Percentiles rank a stretch among this genome's conserved stretches.
Conservation (phyloP, 2,888 invertebrate genomes). For the Athripsodes cinereus region DNA sequence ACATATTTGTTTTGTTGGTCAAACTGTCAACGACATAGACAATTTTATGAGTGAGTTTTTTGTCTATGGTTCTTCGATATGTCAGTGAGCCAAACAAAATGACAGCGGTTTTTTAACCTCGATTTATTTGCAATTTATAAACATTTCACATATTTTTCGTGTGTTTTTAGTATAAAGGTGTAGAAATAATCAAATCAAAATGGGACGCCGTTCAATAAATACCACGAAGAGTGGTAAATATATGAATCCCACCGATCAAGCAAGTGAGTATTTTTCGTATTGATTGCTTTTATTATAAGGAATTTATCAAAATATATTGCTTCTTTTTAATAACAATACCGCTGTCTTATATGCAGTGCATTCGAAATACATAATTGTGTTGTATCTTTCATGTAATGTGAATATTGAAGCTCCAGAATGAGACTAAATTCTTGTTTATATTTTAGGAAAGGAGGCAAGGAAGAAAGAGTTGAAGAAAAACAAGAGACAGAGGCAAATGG, state of each 20-base stretch:
- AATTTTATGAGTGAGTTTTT: too few species aligned
- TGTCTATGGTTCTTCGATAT: too few species aligned
- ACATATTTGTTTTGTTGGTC: too few species aligned
- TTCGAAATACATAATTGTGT: not conserved
- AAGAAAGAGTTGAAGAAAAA: constrained; percentile 98
- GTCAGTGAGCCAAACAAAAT: too few species aligned
- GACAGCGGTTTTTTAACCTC: too few species aligned
- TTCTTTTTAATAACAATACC: too few species aligned
- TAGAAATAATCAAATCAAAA: constrained; percentile 40
- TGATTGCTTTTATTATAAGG: too few species aligned
- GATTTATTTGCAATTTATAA: too few species aligned
- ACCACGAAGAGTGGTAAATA: constrained; percentile 99
- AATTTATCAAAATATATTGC: too few species aligned
- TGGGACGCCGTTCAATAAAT: constrained; percentile 95
- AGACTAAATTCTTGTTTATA: not conserved
- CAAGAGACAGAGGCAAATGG: constrained; percentile 93
- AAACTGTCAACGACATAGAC: too few species aligned
- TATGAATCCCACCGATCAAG: constrained; percentile 99
- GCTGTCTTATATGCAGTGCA: not conserved
- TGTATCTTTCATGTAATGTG: not conserved
- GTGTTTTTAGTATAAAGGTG: not conserved
- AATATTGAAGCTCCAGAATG: not conserved
- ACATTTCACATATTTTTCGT: too few species aligned
- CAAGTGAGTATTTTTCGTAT: constrained; percentile 64
- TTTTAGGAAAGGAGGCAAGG: constrained; percentile 88